phyloP scores from a whole-genome alignment of 1,140 invertebrate genomes.

The Mya arenaria region DNA sequence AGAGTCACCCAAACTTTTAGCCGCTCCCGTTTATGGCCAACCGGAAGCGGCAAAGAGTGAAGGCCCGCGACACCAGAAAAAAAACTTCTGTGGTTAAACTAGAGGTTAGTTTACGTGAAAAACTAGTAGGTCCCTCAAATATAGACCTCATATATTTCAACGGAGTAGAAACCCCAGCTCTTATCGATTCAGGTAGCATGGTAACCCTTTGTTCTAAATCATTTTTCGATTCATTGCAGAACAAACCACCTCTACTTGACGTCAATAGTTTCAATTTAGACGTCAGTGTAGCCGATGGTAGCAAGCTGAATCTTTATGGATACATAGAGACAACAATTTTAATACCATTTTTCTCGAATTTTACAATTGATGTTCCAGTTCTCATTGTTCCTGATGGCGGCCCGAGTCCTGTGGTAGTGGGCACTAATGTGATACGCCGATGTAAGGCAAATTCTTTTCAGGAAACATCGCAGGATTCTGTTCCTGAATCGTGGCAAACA shows the following conservation, averaged over 20 bases:
- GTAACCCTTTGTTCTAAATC: conserved; percentile 28
- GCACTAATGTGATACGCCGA: conserved; percentile 21
- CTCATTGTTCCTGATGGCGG: conserved; percentile 9
- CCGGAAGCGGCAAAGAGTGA: background rate
- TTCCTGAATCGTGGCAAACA: background rate
- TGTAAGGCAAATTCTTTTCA: background rate
- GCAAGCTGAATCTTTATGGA: conserved; percentile 1
- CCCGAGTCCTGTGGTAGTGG: conserved; percentile 2
- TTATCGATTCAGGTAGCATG: conserved; percentile 33
- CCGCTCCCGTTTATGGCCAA: background rate
- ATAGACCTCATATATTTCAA: background rate
- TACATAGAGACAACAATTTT: conserved; percentile 15
- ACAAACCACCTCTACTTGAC: background rate
- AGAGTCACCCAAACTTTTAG: background rate
- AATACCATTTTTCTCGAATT: background rate
- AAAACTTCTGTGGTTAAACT: no score
- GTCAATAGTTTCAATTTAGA: background rate
- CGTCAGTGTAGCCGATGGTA: conserved; percentile 35
- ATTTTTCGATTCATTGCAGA: background rate
- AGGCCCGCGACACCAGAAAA: background rate
- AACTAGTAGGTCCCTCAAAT: conserved; percentile 1
- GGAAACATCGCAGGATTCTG: background rate
- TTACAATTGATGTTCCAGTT: background rate
- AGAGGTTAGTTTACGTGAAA: conserved; percentile 9
- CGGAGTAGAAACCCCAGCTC: background rate